Base-by-base conservation (phyloP, 1,140 invertebrate genomes). In the Myzus persicae region DNA sequence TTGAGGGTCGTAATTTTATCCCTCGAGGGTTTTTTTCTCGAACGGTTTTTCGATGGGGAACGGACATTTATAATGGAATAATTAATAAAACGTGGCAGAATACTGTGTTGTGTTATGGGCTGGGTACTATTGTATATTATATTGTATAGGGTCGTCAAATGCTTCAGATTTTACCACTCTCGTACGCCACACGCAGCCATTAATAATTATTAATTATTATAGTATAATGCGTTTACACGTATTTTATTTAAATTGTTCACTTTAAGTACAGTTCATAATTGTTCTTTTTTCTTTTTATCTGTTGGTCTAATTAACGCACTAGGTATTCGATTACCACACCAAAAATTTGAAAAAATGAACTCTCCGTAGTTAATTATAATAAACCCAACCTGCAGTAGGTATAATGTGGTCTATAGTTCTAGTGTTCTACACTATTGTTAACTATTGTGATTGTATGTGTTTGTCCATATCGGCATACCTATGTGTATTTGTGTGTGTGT, bases 31-130 rank as follows among this genome's bases (percentile, higher is more conserved):
- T 85, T 85, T 84, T 85, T 85, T 42, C 38, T 42, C 82, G 82
- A 85, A 42, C 82, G 38, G 82, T 85, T 85, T 85, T 85, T 85
- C 38, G 9, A 85, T 40, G 38, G 24, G 82, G 38, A 85, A 85
- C 82, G 2, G 38, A 85, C 22, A 85, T 85, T 85, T 26, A 40
- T 85, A 85, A 85, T 85, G 22, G 38, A 26, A 85, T 85, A 42
- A 85, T 85, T 42, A 85, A 82, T 38, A 82, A 7, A 76, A 76
- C 59, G 59, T 76, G 59, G 31, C 14, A 76, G 14, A 76, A 76
- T 76, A n/a, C 59, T 76, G 59, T 18, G 31, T n/a, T 76, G n/a
- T 76, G n/a, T n/a, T 67, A 67, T 67, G n/a, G 26, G 3, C 26
- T 14, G 59, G 31, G 9, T n/a, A n/a, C n/a, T n/a, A n/a, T 48